phyloP scores from a whole-genome alignment of 2,113 vertebrate species.

The Manacus vitellinus region DNA sequence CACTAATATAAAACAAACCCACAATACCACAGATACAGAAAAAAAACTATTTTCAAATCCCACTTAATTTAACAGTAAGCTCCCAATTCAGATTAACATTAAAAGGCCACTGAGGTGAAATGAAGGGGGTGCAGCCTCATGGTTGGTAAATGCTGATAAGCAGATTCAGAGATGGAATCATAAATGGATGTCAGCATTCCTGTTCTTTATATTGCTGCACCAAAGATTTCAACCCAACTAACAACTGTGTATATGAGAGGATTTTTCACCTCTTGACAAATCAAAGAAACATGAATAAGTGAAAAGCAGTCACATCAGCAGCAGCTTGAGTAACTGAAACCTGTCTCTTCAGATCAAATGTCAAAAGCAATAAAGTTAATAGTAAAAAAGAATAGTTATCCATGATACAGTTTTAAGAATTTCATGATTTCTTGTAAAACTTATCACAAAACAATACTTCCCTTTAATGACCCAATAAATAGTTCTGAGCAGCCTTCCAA shows the following conservation, averaged over 20 bases:
- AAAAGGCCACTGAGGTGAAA: neutral
- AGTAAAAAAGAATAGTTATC: neutral
- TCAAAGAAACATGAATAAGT: neutral
- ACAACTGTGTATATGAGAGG: neutral
- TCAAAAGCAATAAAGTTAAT: neutral
- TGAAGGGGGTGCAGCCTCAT: neutral
- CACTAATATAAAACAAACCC: neutral
- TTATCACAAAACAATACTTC: neutral
- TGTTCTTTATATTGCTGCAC: neutral
- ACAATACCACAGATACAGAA: neutral
- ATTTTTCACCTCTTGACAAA: neutral
- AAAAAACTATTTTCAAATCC: neutral
- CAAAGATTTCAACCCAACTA: neutral
- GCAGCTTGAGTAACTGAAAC: neutral
- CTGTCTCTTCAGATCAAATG: neutral
- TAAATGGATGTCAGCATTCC: neutral
- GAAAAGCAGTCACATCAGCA: neutral
- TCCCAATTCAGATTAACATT: neutral
- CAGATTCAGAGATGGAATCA: neutral
- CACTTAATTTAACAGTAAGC: neutral
- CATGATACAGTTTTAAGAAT: neutral
- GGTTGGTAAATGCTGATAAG: neutral
- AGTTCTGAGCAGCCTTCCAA: neutral
- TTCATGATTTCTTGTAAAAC: neutral
- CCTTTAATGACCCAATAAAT: neutral